A percentile compares a stretch with the other conserved stretches of the same genome.
phyloP scores from a whole-genome alignment of 2,888 invertebrate genomes.

The Scrobipalpa costella region DNA sequence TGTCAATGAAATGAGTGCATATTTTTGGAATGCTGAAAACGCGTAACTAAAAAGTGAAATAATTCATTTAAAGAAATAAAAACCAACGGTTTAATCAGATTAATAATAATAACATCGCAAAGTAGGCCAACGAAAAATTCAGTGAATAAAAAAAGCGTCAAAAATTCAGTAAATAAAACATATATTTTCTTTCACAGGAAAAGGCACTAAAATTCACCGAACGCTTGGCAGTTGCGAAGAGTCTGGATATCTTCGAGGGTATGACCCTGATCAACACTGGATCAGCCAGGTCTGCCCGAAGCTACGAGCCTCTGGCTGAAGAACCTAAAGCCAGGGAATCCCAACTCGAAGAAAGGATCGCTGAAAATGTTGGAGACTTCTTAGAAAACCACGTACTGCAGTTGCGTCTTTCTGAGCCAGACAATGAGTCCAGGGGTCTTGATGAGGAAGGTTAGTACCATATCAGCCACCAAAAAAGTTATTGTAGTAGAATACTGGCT shows the following conservation, averaged over 20 bases:
- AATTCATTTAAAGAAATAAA: too few relatives aligned
- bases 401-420: slow-evolving; percentile 64
- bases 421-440: slow-evolving; percentile 62
- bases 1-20: too few relatives aligned
- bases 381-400: slow-evolving; percentile 73
- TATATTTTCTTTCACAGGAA: slow-evolving; percentile 70
- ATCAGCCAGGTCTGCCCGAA: slow-evolving; percentile 71
- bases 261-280: slow-evolving; percentile 76
- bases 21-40: too few relatives aligned
- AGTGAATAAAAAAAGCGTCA: background rate
- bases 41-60: too few relatives aligned
- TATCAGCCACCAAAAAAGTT: too few relatives aligned
- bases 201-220: slow-evolving; percentile 82
- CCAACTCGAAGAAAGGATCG: slow-evolving; percentile 71
- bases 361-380: slow-evolving; percentile 70
- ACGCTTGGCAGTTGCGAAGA: slow-evolving; percentile 77
- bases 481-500: too few relatives aligned
- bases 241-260: slow-evolving; percentile 76
- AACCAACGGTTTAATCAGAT: too few relatives aligned
- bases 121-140: too few relatives aligned
- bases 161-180: background rate
- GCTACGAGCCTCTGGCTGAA: slow-evolving; percentile 69
- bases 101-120: too few relatives aligned
- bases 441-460: slow-evolving; percentile 69
- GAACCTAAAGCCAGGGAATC: slow-evolving; percentile 70